phyloP scores from a whole-genome alignment of 2,797 vertebrate genomes.

The Margarornis squamiger region DNA sequence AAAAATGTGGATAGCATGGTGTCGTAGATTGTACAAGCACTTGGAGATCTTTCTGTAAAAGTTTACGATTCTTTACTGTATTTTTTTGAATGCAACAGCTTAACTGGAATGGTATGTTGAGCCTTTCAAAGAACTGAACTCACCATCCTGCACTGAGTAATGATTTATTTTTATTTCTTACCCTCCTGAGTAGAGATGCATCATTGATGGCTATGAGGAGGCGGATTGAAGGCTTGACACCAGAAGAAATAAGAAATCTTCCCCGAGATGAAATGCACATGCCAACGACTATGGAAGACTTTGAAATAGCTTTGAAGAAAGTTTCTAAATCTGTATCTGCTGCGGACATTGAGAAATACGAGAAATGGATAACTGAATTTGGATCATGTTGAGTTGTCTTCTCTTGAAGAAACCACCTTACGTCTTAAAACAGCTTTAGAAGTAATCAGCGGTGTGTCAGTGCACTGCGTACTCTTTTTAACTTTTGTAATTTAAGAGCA shows the following conservation, averaged over 20 bases:
- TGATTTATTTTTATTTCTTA: background rate
- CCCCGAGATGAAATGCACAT: conserved; percentile 98
- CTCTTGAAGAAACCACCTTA: conserved; percentile 64
- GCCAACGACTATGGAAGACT: conserved; percentile 99
- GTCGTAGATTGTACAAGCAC: background rate
- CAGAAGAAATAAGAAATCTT: conserved; percentile 96
- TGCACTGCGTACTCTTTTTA: conserved; percentile 76
- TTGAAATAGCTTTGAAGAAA: conserved; percentile 92
- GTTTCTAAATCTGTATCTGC: conserved; percentile 97
- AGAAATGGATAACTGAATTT: conserved; percentile 97
- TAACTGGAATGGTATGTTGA: background rate
- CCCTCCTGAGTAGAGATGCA: conserved; percentile 83
- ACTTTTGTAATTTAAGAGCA: conserved; percentile 75
- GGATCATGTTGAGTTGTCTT: conserved; percentile 87
- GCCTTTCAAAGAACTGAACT: background rate
- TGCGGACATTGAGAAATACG: conserved; percentile 93
- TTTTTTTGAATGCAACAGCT: background rate
- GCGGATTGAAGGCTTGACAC: conserved; percentile 93
- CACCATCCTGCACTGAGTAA: background rate
- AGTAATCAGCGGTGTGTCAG: conserved; percentile 65
- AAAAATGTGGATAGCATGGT: background rate
- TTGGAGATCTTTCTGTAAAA: background rate
- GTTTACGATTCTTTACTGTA: background rate
- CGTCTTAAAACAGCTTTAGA: conserved; percentile 69
- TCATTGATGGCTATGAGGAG: conserved; percentile 98